Percentiles rank a stretch among this genome's conserved stretches.
phyloP scores from a whole-genome alignment of 2,113 vertebrate species.

The Dendropsophus ebraccatus region DNA sequence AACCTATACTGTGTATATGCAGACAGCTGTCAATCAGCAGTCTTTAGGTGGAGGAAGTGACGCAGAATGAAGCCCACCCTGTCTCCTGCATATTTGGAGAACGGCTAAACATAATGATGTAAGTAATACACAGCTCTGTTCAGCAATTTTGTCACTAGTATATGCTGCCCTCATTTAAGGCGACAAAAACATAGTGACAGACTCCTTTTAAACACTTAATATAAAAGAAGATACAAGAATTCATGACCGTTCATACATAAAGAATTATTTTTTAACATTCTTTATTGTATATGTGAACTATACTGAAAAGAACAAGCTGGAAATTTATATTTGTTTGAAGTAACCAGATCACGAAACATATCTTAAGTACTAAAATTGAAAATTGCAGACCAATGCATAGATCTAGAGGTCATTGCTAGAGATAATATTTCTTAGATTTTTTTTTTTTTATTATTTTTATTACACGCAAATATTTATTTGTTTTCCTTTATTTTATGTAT shows the following conservation, averaged over 20 bases:
- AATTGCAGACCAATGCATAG: slow-evolving; percentile 24
- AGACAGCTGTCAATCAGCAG: too few species aligned
- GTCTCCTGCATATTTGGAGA: too few species aligned
- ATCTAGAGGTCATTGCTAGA: slow-evolving; percentile 2
- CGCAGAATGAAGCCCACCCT: too few species aligned
- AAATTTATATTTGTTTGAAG: background rate
- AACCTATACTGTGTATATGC: too few species aligned
- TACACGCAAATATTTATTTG: slow-evolving; percentile 14
- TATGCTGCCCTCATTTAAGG: too few species aligned
- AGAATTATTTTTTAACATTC: background rate
- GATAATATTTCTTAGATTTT: slow-evolving; percentile 8
- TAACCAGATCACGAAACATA: background rate
- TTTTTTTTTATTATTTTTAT: background rate
- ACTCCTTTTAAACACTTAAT: too few species aligned
- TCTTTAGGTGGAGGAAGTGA: too few species aligned
- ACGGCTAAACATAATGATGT: too few species aligned
- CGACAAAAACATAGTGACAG: too few species aligned
- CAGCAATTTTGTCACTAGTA: too few species aligned
- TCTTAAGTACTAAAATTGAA: slow-evolving; percentile 33
- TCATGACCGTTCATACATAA: background rate
- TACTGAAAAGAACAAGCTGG: background rate
- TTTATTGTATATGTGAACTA: background rate
- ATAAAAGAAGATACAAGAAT: too few species aligned
- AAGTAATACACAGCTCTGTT: too few species aligned
- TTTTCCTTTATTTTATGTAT: background rate